These are phyloP conservation scores for Collichthys lucidus DNA, from an alignment of 2,113 vertebrate genomes.

Conservation along the genomic window DNA sequence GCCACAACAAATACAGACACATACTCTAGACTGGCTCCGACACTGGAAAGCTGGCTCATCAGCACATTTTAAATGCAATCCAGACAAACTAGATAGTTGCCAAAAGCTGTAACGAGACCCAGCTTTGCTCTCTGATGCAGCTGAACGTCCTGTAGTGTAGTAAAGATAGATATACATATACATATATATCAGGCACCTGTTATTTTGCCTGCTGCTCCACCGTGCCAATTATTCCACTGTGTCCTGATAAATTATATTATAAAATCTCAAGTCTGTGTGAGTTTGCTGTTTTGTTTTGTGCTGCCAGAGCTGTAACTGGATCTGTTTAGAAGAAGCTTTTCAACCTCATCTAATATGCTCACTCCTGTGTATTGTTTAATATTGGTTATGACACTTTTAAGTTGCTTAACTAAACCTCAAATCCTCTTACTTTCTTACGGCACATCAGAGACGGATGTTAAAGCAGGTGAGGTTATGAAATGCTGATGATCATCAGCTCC, in stretches of 20 bases:
- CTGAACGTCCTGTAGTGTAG: constrained; percentile 17
- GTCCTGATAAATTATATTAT: constrained; percentile 33
- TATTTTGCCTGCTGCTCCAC: constrained; percentile 15
- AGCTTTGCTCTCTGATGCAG: constrained; percentile 29
- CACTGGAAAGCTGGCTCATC: constrained; percentile 61
- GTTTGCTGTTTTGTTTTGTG: neutral
- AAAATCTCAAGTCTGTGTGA: neutral
- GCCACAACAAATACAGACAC: constrained; percentile 43
- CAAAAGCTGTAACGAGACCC: constrained; percentile 25
- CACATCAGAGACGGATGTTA: constrained; percentile 63
- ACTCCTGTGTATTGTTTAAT: neutral
- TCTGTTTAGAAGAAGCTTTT: neutral
- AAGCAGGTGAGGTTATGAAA: constrained; percentile 66
- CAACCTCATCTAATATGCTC: neutral
- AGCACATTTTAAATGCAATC: constrained; percentile 37
- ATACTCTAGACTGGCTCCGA: constrained; percentile 29
- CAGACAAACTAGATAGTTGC: constrained; percentile 44
- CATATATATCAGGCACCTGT: constrained; percentile 30
- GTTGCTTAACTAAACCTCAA: constrained; percentile 8
- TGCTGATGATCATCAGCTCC: neutral
- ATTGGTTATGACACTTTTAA: neutral
- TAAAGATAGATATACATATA: neutral
- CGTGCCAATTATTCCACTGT: constrained; percentile 28
- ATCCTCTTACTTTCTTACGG: constrained; percentile 18
- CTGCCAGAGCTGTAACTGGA: constrained; percentile 11